Evolutionary conservation across 2,113 vertebrate species (phyloP).

Genomic region (Irena cyanogastra): DNA sequence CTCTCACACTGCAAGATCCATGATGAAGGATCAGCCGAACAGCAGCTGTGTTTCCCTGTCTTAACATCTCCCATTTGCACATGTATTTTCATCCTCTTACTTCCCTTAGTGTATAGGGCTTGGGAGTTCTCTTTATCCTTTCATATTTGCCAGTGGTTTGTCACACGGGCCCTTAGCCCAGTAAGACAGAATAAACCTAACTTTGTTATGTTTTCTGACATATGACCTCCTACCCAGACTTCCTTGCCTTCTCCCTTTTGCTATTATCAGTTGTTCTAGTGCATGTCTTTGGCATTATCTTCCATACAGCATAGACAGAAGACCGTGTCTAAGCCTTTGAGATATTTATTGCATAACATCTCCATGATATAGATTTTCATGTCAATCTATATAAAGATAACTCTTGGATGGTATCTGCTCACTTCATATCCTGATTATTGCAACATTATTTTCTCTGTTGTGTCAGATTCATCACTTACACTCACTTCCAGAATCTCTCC

Average conservation of each 20-base stretch:
- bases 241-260: not conserved
- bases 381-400: conserved; percentile 10
- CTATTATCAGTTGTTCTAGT: not conserved
- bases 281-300: not conserved
- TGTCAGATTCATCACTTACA: not conserved
- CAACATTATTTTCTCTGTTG: not conserved
- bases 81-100: not conserved
- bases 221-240: not conserved
- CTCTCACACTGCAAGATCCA: not conserved
- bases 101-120: not conserved
- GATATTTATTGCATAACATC: not conserved
- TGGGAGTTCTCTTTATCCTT: not conserved
- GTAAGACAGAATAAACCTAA: accelerated
- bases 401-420: not conserved
- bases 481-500: not conserved
- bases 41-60: not conserved
- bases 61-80: not conserved
- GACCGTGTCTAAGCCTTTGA: not conserved
- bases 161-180: accelerated
- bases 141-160: not conserved
- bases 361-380: not conserved
- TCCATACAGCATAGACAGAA: not conserved
- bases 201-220: not conserved
- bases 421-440: not conserved
- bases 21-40: not conserved